Conservation (phyloP, 2,888 invertebrate genomes). For the Chloroclysta siterata region DNA sequence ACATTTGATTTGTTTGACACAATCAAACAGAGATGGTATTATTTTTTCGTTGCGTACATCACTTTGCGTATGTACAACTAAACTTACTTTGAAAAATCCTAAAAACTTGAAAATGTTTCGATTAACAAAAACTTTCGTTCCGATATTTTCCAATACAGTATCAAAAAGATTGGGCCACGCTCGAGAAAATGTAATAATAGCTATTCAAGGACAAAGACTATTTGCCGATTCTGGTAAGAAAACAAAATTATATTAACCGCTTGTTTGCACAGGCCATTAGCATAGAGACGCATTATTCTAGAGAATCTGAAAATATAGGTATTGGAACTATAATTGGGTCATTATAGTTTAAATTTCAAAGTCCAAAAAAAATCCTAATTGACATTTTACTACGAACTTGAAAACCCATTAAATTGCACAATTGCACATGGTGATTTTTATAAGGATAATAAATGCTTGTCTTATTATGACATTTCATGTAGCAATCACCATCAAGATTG, state of each 20-base stretch:
- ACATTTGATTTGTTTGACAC: too few species aligned
- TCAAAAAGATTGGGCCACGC: conserved; percentile 47
- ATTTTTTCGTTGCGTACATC: too few species aligned
- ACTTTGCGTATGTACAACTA: too few species aligned
- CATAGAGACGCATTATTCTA: neutral
- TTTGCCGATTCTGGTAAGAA: conserved; percentile 67
- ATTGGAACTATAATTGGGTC: neutral
- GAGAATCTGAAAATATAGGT: neutral
- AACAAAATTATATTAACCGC: neutral
- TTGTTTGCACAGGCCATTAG: neutral
- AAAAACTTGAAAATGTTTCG: conserved; percentile 64
- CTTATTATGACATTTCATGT: too few species aligned
- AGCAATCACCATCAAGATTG: too few species aligned
- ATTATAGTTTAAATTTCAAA: neutral
- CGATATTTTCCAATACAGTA: conserved; percentile 55
- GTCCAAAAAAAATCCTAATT: too few species aligned
- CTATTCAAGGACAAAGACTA: conserved; percentile 55
- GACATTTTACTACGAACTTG: too few species aligned
- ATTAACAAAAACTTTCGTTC: conserved; percentile 58
- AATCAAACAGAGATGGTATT: too few species aligned
- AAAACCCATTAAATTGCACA: too few species aligned
- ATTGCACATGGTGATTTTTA: too few species aligned
- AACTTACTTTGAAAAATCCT: neutral
- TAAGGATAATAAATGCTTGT: too few species aligned
- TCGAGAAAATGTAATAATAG: conserved; percentile 52